Conservation (phyloP, 1,140 invertebrate genomes). For the Macrobrachium rosenbergii region DNA sequence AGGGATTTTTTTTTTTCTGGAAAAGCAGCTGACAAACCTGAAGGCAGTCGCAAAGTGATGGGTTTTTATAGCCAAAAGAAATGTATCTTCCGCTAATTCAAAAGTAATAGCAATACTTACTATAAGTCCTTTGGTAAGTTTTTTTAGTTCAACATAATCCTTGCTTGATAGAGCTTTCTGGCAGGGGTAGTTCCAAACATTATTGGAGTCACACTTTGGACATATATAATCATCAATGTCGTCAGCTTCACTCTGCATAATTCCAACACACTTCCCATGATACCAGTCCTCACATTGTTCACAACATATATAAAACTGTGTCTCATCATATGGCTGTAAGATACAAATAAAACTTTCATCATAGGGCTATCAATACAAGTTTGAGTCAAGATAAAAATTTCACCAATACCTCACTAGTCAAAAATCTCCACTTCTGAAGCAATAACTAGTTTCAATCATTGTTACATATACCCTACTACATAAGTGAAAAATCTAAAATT, state of each 20-base stretch:
- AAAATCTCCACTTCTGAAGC: background rate
- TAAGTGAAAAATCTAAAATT: too few species aligned
- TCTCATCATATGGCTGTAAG: slow-evolving; percentile 94
- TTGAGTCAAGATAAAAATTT: background rate
- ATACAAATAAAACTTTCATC: slow-evolving; percentile 79
- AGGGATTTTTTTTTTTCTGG: too few species aligned
- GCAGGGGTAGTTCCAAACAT: slow-evolving; percentile 88
- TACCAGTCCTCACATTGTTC: slow-evolving; percentile 99
- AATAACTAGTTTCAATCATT: too few species aligned
- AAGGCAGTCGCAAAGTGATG: background rate
- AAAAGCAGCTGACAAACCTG: background rate
- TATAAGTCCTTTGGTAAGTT: slow-evolving; percentile 92
- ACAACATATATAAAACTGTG: slow-evolving; percentile 97
- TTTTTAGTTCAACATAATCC: slow-evolving; percentile 87
- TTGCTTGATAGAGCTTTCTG: slow-evolving; percentile 86
- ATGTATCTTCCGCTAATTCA: too few species aligned
- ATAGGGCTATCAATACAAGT: slow-evolving; percentile 82
- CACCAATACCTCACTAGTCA: background rate
- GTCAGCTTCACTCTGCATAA: slow-evolving; percentile 93
- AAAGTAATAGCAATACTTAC: slow-evolving; percentile 71
- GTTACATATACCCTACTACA: too few species aligned
- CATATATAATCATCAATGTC: slow-evolving; percentile 97
- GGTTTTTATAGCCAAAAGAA: too few species aligned
- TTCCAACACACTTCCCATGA: slow-evolving; percentile 96
- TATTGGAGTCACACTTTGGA: slow-evolving; percentile 92